Conservation (phyloP, 2,888 invertebrate species). For the Oegoconia quadripuncta region DNA sequence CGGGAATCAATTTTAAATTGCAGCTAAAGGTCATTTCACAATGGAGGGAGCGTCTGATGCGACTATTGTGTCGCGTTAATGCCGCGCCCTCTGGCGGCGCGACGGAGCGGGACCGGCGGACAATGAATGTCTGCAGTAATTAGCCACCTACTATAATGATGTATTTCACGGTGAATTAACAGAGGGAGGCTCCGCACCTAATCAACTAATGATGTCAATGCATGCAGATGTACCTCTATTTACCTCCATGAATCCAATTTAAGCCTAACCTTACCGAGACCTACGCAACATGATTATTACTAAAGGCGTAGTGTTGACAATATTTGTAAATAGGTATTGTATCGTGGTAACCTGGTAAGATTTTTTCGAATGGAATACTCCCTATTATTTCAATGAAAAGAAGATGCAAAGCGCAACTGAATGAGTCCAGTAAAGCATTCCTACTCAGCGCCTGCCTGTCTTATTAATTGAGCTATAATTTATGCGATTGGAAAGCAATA, state of each 20-base stretch:
- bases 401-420: too few species aligned
- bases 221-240: background rate
- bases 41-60: conserved; percentile 43
- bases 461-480: background rate
- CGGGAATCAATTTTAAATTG: conserved; percentile 25
- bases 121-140: conserved; percentile 37
- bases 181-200: conserved; percentile 3
- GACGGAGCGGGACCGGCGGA: conserved; percentile 41
- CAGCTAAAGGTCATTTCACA: conserved; percentile 47
- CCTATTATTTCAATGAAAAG: too few species aligned
- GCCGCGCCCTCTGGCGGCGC: conserved; percentile 52
- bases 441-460: too few species aligned
- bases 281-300: too few species aligned
- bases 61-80: conserved; percentile 36
- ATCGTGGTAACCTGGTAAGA: too few species aligned
- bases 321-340: too few species aligned
- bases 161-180: conserved; percentile 19
- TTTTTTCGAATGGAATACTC: too few species aligned
- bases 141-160: conserved; percentile 35
- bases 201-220: too few species aligned
- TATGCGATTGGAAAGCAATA: conserved; percentile 28
- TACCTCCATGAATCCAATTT: background rate
- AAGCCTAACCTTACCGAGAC: too few species aligned
- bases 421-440: too few species aligned
- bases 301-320: too few species aligned